Evolutionary conservation across 1,140 invertebrate genomes (phyloP), one percentile per base, ranked within the genome.

Genomic region (Nymphalis io): DNA sequence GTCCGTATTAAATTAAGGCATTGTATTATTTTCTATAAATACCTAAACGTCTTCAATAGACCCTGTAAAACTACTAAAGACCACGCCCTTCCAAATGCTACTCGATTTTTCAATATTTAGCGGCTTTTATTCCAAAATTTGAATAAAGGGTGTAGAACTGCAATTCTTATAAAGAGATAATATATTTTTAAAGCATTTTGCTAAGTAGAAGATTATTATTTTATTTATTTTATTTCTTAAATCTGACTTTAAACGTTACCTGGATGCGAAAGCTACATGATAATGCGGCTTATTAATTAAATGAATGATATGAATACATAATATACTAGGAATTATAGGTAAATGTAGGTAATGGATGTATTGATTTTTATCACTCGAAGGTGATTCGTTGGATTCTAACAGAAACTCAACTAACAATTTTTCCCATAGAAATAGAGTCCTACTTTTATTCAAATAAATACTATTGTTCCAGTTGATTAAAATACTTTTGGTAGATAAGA

Each of bases 1-100:
- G 21, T 55, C 21, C 51, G 3, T 55, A 55, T 33, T 12, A 20
- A 11, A 51, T 12, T 3, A 11, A 51, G 11, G 46, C 18, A 20
- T 20, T 20, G 10, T 20, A 21, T 21, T n/a, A 10, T 10, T 51
- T 51, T 55, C 15, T 5, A 18, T 39, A 60, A 20, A 40, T 59
- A 51, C 60, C 16, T 33, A 39, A 51, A 46, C 11, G 38, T 39
- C 10, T 16, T 39, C 8, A 20, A 67, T 58, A n/a, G 39, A 53
- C 58, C 60, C n/a, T 40, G 69, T 40, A 66, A 66, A 66, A 8
- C 46, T 61, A 38, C 57, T 46, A 55, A 60, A 71, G 69, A 71
- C 69, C 69, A 71, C 69, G 69, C 69, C 69, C 69, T 65, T 44
- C 10, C 18, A 39, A 68, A 53, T 27, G 4, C 21, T 55, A 20